phyloP scores from a whole-genome alignment of 2,888 invertebrate genomes.

The Anarsia innoxiella region DNA sequence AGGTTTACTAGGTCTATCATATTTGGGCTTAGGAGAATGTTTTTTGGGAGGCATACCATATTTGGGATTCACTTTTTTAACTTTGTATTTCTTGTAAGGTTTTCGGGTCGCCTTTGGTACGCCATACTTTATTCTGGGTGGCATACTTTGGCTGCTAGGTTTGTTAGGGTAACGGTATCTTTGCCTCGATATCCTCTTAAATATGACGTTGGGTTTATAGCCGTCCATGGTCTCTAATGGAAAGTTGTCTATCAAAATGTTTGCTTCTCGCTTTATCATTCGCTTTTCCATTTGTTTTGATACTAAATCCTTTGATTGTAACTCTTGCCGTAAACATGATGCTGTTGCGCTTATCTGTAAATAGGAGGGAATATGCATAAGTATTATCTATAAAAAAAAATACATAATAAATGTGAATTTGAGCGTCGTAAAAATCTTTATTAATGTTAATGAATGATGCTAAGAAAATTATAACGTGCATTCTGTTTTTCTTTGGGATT shows the following conservation, averaged over 20 bases:
- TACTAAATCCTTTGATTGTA: conserved; percentile 23
- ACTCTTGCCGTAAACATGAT: conserved; percentile 31
- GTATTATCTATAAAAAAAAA: no score
- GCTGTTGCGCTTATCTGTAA: conserved; percentile 54
- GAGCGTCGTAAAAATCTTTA: no score
- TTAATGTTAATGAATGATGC: background rate
- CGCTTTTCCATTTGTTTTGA: conserved; percentile 20
- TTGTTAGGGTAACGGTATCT: conserved; percentile 31
- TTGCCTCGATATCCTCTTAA: conserved; percentile 36
- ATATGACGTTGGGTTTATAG: conserved; percentile 43
- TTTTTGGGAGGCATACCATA: conserved; percentile 18
- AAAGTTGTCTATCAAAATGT: conserved; percentile 40
- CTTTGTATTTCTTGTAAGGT: conserved; percentile 37
- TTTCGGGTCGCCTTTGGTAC: conserved; percentile 23
- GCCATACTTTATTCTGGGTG: no score
- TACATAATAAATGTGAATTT: no score
- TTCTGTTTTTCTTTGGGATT: background rate
- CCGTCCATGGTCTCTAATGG: conserved; percentile 33
- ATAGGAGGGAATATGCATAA: no score
- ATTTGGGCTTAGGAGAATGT: conserved; percentile 24
- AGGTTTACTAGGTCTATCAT: conserved; percentile 28
- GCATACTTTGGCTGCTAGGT: conserved; percentile 34
- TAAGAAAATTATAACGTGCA: background rate
- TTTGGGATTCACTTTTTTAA: conserved; percentile 29
- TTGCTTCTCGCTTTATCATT: conserved; percentile 40